Evolutionary conservation across 2,888 invertebrate genomes (phyloP).

Genomic region (Notodonta dromedarius): DNA sequence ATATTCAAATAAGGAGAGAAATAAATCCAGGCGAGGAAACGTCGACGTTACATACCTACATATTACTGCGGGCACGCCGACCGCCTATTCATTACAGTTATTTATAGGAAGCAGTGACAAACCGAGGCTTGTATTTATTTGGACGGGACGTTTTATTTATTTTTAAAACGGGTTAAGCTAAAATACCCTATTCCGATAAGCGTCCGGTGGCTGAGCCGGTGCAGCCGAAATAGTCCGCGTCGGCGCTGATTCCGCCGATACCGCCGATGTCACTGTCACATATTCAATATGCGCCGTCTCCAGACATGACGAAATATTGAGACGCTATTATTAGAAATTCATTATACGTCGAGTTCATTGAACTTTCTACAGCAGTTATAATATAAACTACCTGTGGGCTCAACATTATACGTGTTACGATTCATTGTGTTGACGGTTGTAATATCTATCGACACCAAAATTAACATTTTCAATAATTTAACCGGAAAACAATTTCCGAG

Average conservation of each 20-base stretch:
- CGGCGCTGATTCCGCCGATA: constrained; percentile 63
- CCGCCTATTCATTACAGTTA: constrained; percentile 81
- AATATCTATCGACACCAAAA: constrained; percentile 42
- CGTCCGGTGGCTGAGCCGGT: constrained; percentile 58
- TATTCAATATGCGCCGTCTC: constrained; percentile 57
- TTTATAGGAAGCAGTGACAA: constrained; percentile 81
- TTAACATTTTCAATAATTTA: constrained; percentile 43
- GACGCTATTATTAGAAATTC: constrained; percentile 67
- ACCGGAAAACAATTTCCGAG: constrained; percentile 63
- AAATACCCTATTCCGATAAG: constrained; percentile 76
- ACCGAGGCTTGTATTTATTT: constrained; percentile 78
- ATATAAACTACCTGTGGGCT: constrained; percentile 36
- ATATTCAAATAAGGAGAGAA: constrained; percentile 76
- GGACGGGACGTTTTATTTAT: constrained; percentile 77
- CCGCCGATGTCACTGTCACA: constrained; percentile 64
- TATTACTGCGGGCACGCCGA: constrained; percentile 73
- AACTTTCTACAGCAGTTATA: constrained; percentile 46
- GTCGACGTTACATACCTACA: constrained; percentile 73
- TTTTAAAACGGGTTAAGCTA: constrained; percentile 74
- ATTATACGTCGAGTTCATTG: constrained; percentile 66
- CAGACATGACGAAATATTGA: constrained; percentile 65
- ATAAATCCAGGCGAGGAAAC: constrained; percentile 76
- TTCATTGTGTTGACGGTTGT: constrained; percentile 29
- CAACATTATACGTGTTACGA: constrained; percentile 35
- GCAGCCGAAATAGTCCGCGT: constrained; percentile 62